Percentiles rank a stretch among this genome's conserved stretches.
These are phyloP conservation scores for Chamaea fasciata DNA, from an alignment of 2,113 vertebrate genomes.

Conservation along the genomic window DNA sequence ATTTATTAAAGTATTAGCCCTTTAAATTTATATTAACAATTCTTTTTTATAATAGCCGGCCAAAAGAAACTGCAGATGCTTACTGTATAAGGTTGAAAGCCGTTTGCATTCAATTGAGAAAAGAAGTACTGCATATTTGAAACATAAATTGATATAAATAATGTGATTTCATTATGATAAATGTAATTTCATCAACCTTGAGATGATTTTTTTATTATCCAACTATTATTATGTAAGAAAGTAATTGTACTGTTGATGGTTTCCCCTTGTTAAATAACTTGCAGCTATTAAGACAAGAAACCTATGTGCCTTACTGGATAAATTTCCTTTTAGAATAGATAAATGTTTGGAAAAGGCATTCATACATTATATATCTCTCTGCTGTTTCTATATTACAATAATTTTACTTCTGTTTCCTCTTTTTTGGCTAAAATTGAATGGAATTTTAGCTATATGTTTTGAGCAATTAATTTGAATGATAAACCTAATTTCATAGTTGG, in stretches of 20 bases:
- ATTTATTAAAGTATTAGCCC: background rate
- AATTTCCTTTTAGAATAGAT: background rate
- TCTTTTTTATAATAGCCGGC: background rate
- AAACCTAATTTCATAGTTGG: background rate
- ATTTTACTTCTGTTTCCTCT: background rate
- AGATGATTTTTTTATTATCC: background rate
- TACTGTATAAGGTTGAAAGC: background rate
- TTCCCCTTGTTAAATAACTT: background rate
- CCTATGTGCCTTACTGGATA: background rate
- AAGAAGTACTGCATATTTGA: background rate
- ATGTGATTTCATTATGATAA: background rate
- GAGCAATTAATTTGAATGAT: background rate
- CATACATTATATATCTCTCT: background rate
- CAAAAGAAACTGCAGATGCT: background rate
- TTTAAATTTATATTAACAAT: background rate
- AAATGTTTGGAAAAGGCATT: background rate
- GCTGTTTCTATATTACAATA: background rate
- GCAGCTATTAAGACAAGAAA: background rate
- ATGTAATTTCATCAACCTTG: background rate
- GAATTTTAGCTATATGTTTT: background rate
- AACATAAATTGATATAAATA: background rate
- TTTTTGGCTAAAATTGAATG: background rate
- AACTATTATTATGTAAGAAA: background rate
- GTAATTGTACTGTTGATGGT: background rate
- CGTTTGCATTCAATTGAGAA: background rate